Conservation (phyloP, 2,113 vertebrate genomes). For the Cebus imitator region DNA sequence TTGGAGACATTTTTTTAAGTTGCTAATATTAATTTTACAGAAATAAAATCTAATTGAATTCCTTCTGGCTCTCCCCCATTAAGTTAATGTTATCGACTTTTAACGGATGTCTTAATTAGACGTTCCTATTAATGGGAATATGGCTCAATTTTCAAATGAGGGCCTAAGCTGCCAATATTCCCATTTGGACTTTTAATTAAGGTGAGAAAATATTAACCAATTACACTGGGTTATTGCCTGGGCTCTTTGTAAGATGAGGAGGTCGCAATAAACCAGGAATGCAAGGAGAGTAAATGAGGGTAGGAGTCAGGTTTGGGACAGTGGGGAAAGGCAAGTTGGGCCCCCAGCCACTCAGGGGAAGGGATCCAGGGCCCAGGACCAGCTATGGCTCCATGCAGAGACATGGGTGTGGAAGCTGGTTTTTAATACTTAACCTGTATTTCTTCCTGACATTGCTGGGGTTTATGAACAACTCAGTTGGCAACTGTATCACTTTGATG, state of each 20-base stretch:
- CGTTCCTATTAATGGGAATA: constrained; percentile 74
- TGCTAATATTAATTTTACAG: constrained; percentile 73
- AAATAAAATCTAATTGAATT: constrained; percentile 72
- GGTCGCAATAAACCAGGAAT: not conserved
- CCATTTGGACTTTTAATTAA: constrained; percentile 77
- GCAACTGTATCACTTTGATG: not conserved
- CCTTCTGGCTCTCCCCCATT: constrained; percentile 68
- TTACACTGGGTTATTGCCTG: constrained; percentile 31
- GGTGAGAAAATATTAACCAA: constrained; percentile 69
- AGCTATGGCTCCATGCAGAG: not conserved
- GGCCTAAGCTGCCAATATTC: constrained; percentile 75
- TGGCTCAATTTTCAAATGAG: constrained; percentile 77
- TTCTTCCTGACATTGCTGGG: not conserved
- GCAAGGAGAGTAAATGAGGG: not conserved
- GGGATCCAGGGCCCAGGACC: too few relatives aligned
- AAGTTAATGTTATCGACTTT: constrained; percentile 78
- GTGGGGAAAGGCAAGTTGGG: not conserved
- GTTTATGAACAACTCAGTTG: not conserved
- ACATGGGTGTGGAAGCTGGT: not conserved
- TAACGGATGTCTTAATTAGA: constrained; percentile 82
- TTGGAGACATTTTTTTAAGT: constrained; percentile 59
- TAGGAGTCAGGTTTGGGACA: accelerated
- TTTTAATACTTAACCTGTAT: not conserved
- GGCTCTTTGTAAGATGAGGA: not conserved
- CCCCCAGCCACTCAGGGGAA: not conserved